A percentile compares a stretch with the other conserved stretches of the same genome.
Conservation (phyloP, 2,888 invertebrate species). For the Villa cingulata region DNA sequence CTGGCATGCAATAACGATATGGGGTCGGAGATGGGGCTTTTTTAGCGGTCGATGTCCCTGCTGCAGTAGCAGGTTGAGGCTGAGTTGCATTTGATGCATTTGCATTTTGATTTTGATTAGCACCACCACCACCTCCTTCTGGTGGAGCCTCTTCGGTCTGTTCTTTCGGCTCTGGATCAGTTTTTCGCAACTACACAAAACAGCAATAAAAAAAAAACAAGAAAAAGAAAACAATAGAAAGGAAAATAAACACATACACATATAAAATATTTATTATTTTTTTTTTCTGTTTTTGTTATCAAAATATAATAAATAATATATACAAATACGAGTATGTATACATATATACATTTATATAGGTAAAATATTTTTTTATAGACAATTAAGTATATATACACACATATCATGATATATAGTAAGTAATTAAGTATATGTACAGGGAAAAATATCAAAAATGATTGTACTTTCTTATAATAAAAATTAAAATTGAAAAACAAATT, state of each 20-base stretch:
- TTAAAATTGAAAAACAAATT: too few relatives aligned
- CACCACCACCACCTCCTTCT: constrained; percentile 11
- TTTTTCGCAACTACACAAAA: constrained; percentile 26
- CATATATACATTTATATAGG: background rate
- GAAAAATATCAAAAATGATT: too few relatives aligned
- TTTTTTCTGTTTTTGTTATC: too few relatives aligned
- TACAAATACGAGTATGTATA: constrained; percentile 2
- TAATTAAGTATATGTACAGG: too few relatives aligned
- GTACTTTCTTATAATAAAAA: too few relatives aligned
- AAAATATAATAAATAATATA: too few relatives aligned
- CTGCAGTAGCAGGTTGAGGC: constrained; percentile 19
- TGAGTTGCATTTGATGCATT: constrained; percentile 2
- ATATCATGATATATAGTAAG: too few relatives aligned
- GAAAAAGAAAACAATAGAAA: background rate
- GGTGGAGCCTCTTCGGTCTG: constrained; percentile 19
- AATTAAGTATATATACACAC: too few relatives aligned
- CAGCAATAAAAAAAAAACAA: background rate
- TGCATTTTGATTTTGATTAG: constrained; percentile 15
- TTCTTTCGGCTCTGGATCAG: constrained; percentile 22
- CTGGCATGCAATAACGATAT: constrained; percentile 47
- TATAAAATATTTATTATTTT: background rate
- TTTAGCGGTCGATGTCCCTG: constrained; percentile 30
- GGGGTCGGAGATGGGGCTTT: constrained; percentile 26
- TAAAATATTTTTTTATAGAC: too few relatives aligned
- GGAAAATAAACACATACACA: background rate